These are phyloP conservation scores for Ascidia mentula DNA, from an alignment of 23 tunicate genomes.

Conservation along the genomic window DNA sequence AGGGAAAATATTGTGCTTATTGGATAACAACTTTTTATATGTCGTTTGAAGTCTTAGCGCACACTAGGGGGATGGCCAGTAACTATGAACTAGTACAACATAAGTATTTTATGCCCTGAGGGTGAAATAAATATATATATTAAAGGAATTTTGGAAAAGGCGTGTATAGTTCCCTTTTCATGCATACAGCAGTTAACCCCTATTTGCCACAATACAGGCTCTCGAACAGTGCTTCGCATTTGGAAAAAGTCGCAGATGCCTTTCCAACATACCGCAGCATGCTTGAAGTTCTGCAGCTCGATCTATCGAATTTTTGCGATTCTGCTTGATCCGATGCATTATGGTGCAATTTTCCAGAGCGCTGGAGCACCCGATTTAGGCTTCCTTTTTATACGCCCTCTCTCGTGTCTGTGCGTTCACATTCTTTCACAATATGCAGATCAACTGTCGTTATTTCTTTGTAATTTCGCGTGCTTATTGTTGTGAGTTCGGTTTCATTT, in stretches of 20 bases:
- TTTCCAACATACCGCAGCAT: constrained; percentile 60
- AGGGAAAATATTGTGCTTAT: too few relatives aligned
- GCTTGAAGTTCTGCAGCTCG: constrained; percentile 44
- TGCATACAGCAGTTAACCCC: too few relatives aligned
- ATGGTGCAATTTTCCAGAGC: background rate
- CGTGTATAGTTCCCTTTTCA: too few relatives aligned
- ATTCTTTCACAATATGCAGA: constrained; percentile 6
- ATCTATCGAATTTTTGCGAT: constrained; percentile 40
- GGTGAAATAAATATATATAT: too few relatives aligned
- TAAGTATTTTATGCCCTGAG: too few relatives aligned
- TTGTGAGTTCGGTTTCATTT: constrained; percentile 1
- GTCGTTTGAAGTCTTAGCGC: too few relatives aligned
- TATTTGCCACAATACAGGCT: too few relatives aligned
- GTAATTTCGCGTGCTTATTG: background rate
- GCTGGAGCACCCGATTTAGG: background rate
- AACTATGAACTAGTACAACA: too few relatives aligned
- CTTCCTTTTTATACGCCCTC: background rate
- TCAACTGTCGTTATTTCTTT: background rate
- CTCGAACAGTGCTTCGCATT: constrained; percentile 10
- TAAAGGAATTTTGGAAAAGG: too few relatives aligned
- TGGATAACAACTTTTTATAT: too few relatives aligned
- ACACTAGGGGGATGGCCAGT: too few relatives aligned
- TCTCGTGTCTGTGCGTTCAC: background rate
- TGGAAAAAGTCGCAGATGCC: constrained; percentile 40
- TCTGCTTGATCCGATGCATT: background rate